These are phyloP conservation scores for Cossypha dichroa DNA, from an alignment of 2,797 vertebrate genomes.

Conservation along the genomic window DNA sequence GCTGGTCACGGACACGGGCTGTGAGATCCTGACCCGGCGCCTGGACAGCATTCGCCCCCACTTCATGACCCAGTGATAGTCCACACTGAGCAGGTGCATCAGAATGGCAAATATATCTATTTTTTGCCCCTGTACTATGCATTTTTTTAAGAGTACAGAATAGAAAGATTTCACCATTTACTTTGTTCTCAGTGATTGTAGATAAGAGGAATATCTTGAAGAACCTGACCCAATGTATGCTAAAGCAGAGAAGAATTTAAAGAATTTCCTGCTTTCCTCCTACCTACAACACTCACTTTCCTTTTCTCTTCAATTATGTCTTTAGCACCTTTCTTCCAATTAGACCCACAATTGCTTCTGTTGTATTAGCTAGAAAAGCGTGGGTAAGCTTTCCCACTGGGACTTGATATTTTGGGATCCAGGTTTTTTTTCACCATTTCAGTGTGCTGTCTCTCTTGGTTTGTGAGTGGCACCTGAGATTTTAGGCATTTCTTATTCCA, in stretches of 20 bases:
- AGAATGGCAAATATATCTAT: not conserved
- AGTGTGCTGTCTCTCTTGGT: not conserved
- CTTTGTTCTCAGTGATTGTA: constrained; percentile 71
- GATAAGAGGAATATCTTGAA: constrained; percentile 53
- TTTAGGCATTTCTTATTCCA: constrained; percentile 66
- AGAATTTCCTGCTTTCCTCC: constrained; percentile 50
- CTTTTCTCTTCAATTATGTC: constrained; percentile 29
- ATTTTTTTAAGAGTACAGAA: constrained; percentile 72
- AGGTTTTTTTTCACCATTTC: constrained; percentile 35
- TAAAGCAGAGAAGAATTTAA: constrained; percentile 65
- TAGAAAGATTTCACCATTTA: constrained; percentile 61
- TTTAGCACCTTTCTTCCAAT: constrained; percentile 55
- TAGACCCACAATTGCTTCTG: constrained; percentile 57
- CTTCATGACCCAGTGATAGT: constrained; percentile 89
- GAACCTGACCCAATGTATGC: constrained; percentile 56
- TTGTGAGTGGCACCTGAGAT: constrained; percentile 22
- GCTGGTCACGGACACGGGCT: constrained; percentile 94
- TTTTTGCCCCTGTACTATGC: constrained; percentile 63
- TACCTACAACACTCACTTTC: constrained; percentile 30
- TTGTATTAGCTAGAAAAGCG: constrained; percentile 10
- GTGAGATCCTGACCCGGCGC: constrained; percentile 92
- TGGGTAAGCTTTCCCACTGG: constrained; percentile 54
- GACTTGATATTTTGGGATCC: constrained; percentile 41
- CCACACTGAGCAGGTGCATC: constrained; percentile 10
- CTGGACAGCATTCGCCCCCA: constrained; percentile 88